A percentile compares a stretch with the other conserved stretches of the same genome.
Evolutionary conservation across 2,113 vertebrate species (phyloP).

Genomic region (Ameiurus melas): DNA sequence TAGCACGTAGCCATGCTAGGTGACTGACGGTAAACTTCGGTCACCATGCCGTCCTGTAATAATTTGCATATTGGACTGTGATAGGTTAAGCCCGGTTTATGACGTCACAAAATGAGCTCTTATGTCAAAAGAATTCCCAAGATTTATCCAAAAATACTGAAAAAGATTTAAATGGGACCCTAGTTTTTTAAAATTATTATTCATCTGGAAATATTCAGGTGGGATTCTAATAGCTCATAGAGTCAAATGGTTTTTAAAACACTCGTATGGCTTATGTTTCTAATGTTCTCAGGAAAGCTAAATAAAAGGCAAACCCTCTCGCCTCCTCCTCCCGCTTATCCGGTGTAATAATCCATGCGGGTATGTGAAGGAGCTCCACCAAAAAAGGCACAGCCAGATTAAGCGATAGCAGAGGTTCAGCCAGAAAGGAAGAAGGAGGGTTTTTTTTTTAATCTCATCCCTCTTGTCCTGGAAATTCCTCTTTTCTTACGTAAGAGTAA

Average conservation of each 20-base stretch:
- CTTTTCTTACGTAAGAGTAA: background rate
- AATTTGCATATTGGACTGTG: background rate
- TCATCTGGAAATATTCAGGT: background rate
- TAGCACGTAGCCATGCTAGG: background rate
- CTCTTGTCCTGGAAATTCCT: background rate
- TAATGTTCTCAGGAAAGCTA: background rate
- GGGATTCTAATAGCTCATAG: background rate
- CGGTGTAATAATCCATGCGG: background rate
- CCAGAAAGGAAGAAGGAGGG: background rate
- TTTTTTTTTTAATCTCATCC: background rate
- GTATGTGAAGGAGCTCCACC: background rate
- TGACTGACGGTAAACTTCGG: background rate
- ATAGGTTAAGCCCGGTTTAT: background rate
- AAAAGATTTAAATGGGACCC: background rate
- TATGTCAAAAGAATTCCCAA: background rate
- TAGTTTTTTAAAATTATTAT: background rate
- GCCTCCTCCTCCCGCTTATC: background rate
- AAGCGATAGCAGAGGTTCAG: background rate
- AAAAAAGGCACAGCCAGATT: background rate
- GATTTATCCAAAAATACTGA: no score
- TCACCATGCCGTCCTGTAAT: background rate
- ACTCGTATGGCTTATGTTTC: background rate
- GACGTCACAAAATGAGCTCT: background rate
- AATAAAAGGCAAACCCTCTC: background rate
- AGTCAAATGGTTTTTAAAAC: background rate